Evolutionary conservation across 2,113 vertebrate genomes (phyloP).

Genomic region (Neomonachus schauinslandi): DNA sequence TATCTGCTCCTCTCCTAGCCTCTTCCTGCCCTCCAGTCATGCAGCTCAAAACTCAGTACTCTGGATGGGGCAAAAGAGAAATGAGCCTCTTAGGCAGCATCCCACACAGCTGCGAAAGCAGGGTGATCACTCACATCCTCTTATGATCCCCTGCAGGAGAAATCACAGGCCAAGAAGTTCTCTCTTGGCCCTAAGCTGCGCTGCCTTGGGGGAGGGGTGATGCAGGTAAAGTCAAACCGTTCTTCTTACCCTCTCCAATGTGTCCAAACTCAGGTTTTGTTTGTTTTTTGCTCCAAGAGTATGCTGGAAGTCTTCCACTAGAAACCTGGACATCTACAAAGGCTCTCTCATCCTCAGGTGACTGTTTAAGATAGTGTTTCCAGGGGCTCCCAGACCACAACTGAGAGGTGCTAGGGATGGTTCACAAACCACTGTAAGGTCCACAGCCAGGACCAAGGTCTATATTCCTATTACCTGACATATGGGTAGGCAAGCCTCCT

Average conservation of each 20-base stretch:
- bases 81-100: background rate
- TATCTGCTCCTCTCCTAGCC: background rate
- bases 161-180: background rate
- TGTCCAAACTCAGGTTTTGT: background rate
- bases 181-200: background rate
- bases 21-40: background rate
- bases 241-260: background rate
- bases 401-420: background rate
- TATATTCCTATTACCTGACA: background rate
- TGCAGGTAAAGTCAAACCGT: background rate
- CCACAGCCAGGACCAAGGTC: background rate
- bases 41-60: background rate
- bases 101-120: background rate
- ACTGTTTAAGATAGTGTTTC: background rate
- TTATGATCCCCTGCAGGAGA: background rate
- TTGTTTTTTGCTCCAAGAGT: background rate
- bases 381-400: background rate
- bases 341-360: background rate
- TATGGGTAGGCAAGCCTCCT: background rate
- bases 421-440: background rate
- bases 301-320: background rate
- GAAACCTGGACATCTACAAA: conserved; percentile 9
- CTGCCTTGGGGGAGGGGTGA: background rate
- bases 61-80: background rate
- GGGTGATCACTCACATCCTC: background rate